Conservation (phyloP, 2,888 invertebrate species). For the Stenodema calcarata region DNA sequence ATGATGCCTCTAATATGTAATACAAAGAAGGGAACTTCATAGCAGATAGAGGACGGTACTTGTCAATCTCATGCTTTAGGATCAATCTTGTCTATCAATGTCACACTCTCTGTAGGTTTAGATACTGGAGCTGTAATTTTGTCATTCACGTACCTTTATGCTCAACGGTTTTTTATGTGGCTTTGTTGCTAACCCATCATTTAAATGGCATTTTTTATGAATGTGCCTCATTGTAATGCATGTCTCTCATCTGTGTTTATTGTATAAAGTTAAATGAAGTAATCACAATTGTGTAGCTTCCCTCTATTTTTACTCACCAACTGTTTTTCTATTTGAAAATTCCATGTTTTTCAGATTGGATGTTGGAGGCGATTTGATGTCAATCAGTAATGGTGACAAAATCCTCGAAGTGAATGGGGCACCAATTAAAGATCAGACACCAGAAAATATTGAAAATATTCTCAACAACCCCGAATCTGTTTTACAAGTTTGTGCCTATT, state of each 20-base stretch:
- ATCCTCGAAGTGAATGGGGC: constrained; percentile 93
- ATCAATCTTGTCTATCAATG: too few species aligned
- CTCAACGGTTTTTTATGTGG: not conserved
- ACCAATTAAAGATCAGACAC: constrained; percentile 79
- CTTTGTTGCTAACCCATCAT: not conserved
- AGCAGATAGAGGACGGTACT: too few species aligned
- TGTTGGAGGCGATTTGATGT: constrained; percentile 80
- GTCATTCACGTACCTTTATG: not conserved
- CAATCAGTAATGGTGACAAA: constrained; percentile 88
- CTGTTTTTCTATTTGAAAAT: not conserved
- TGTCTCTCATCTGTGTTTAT: not conserved
- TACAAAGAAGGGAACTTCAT: too few species aligned
- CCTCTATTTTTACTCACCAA: not conserved
- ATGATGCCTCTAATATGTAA: too few species aligned
- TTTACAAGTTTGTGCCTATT: constrained; percentile 69
- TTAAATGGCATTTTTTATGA: not conserved
- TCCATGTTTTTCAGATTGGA: constrained; percentile 65
- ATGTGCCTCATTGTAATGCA: not conserved
- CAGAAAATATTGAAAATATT: constrained; percentile 79
- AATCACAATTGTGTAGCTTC: not conserved
- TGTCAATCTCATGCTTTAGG: too few species aligned
- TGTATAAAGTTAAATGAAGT: not conserved
- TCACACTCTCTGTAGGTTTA: too few species aligned
- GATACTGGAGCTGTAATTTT: too few species aligned
- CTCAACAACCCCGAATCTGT: constrained; percentile 75